These are phyloP conservation scores for Mimumesa dahlbomi DNA, from an alignment of 2,888 invertebrate genomes.

Conservation along the genomic window DNA sequence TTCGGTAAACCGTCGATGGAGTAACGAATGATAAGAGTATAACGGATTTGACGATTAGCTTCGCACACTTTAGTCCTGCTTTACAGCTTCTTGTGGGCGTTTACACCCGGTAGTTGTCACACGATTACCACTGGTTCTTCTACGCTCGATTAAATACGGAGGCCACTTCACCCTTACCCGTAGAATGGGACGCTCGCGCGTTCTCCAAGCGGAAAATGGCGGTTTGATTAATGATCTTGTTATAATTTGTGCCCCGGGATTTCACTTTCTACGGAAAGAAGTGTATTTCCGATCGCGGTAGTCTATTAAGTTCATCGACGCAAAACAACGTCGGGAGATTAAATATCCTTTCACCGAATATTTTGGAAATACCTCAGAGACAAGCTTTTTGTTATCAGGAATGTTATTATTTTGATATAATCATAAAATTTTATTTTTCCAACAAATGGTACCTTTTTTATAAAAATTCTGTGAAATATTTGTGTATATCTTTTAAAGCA, in stretches of 20 bases:
- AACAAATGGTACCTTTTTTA: no score
- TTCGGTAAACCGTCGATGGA: no score
- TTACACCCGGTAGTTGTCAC: slow-evolving; percentile 58
- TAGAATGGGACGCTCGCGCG: slow-evolving; percentile 6
- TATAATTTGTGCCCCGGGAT: not conserved
- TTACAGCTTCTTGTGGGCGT: slow-evolving; percentile 62
- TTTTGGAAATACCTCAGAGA: not conserved
- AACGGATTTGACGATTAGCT: slow-evolving; percentile 64
- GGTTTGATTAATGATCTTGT: slow-evolving; percentile 12
- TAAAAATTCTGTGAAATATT: no score
- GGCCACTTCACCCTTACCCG: slow-evolving; percentile 39
- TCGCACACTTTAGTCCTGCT: slow-evolving; percentile 49
- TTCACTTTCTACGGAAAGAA: not conserved
- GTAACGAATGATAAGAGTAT: slow-evolving; percentile 48
- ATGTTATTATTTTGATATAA: not conserved
- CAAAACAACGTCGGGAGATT: not conserved
- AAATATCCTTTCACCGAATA: slow-evolving; percentile 15
- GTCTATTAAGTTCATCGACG: not conserved
- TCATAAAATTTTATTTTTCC: not conserved
- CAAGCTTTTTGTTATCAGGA: not conserved
- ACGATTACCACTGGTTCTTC: slow-evolving; percentile 45
- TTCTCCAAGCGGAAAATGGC: slow-evolving; percentile 5
- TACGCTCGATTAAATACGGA: slow-evolving; percentile 49
- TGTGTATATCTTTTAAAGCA: no score
- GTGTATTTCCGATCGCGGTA: not conserved